A percentile compares a stretch with the other conserved stretches of the same genome.
phyloP scores from a whole-genome alignment of 1,140 invertebrate genomes.

The Psix sp. region DNA sequence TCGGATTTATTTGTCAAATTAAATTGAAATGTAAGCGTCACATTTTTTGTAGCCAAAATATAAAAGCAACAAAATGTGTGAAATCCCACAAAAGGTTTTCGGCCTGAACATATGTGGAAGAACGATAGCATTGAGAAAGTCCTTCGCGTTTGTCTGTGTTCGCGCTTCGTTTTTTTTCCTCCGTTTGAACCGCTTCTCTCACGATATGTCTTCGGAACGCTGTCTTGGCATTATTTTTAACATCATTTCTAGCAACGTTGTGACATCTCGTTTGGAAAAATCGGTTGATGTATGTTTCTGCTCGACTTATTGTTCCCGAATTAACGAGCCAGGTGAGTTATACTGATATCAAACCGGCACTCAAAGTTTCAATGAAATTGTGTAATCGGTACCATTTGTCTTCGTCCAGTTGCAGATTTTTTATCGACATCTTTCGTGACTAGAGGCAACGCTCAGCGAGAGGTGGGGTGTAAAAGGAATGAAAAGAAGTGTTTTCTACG shows the following conservation, averaged over 20 bases:
- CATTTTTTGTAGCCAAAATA: too few species aligned
- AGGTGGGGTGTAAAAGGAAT: conserved; percentile 23
- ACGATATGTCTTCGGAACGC: conserved; percentile 7
- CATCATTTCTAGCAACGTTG: background rate
- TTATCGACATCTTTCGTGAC: conserved; percentile 35
- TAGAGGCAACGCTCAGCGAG: conserved; percentile 19
- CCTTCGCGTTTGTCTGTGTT: background rate
- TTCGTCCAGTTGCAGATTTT: conserved; percentile 26
- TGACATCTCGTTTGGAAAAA: conserved; percentile 6
- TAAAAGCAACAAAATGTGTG: too few species aligned
- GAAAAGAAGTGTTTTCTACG: conserved; percentile 33
- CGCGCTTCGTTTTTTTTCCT: conserved; percentile 5
- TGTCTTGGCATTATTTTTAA: too few species aligned
- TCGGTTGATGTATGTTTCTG: background rate
- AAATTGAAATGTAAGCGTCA: too few species aligned
- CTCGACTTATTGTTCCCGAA: background rate
- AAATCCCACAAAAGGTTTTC: too few species aligned
- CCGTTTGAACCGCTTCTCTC: conserved; percentile 2
- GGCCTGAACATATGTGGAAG: conserved; percentile 11
- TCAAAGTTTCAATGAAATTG: conserved; percentile 23
- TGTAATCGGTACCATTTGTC: conserved; percentile 29
- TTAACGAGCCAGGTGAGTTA: too few species aligned
- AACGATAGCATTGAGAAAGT: conserved; percentile 2
- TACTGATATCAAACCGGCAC: conserved; percentile 7
- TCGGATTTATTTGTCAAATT: too few species aligned